Evolutionary conservation across 2,113 vertebrate genomes (phyloP).

Genomic region (Sinocyclocheilus rhinocerous): DNA sequence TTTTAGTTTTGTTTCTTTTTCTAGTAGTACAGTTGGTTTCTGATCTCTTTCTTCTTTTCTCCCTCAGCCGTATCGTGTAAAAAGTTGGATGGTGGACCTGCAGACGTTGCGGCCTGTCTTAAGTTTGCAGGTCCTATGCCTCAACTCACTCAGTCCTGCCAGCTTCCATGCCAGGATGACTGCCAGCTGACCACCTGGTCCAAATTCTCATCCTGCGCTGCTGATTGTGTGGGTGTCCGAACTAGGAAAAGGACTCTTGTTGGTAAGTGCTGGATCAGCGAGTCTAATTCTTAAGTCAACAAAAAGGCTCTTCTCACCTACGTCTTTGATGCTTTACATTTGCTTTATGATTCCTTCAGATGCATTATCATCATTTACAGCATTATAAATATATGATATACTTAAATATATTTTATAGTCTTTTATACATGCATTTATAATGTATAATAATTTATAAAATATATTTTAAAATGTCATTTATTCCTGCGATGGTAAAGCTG

Average conservation of each 20-base stretch:
- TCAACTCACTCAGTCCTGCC: constrained; percentile 86
- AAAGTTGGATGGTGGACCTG: constrained; percentile 88
- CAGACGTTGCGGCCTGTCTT: constrained; percentile 85
- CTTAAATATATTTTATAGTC: too few relatives aligned
- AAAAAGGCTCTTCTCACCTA: not conserved
- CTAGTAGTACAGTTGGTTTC: not conserved
- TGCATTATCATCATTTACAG: not conserved
- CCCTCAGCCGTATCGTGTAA: constrained; percentile 89
- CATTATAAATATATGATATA: not conserved
- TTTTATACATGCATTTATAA: too few relatives aligned
- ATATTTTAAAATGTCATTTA: not conserved
- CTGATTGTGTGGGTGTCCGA: constrained; percentile 90
- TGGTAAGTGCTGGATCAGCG: constrained; percentile 76
- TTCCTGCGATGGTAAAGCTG: not conserved
- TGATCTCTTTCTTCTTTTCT: not conserved
- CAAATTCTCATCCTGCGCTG: constrained; percentile 91
- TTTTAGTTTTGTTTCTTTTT: not conserved
- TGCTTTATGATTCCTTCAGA: not conserved
- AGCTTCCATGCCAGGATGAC: constrained; percentile 94
- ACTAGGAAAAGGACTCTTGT: constrained; percentile 87
- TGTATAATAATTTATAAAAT: not conserved
- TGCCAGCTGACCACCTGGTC: constrained; percentile 95
- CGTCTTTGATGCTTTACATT: not conserved
- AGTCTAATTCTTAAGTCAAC: not conserved
- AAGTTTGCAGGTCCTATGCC: constrained; percentile 84